phyloP scores from a whole-genome alignment of 2,113 vertebrate species.

The Pteropus alecto region DNA sequence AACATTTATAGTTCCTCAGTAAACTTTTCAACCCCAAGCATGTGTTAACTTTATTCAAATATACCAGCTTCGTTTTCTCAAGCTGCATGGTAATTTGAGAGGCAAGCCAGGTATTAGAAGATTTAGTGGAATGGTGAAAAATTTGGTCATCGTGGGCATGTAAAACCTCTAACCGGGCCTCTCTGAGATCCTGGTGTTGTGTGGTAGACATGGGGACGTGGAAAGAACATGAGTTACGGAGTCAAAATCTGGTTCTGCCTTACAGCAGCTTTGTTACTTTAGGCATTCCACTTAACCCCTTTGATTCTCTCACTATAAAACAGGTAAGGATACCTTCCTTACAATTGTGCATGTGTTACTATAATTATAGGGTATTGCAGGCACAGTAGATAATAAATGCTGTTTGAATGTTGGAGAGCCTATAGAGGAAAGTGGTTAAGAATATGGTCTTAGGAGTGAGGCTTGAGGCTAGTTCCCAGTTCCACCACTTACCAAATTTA shows the following conservation, averaged over 20 bases:
- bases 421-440: neutral
- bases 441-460: neutral
- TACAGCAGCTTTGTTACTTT: neutral
- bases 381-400: neutral
- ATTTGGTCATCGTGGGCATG: accelerated
- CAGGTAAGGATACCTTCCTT: neutral
- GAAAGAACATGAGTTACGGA: neutral
- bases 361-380: accelerated
- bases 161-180: neutral
- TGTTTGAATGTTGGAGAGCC: neutral
- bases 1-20: neutral
- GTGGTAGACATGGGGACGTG: accelerated
- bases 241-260: neutral
- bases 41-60: neutral
- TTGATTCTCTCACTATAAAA: neutral
- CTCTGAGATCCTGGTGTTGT: neutral
- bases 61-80: neutral
- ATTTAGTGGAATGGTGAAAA: neutral
- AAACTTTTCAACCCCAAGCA: neutral
- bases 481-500: neutral
- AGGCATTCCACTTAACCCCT: neutral
- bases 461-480: neutral
- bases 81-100: neutral
- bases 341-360: neutral
- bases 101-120: neutral